Evolutionary conservation across 2,113 vertebrate species (phyloP), one percentile per base, ranked within the genome.

Genomic region (Ramphastos sulfuratus): DNA sequence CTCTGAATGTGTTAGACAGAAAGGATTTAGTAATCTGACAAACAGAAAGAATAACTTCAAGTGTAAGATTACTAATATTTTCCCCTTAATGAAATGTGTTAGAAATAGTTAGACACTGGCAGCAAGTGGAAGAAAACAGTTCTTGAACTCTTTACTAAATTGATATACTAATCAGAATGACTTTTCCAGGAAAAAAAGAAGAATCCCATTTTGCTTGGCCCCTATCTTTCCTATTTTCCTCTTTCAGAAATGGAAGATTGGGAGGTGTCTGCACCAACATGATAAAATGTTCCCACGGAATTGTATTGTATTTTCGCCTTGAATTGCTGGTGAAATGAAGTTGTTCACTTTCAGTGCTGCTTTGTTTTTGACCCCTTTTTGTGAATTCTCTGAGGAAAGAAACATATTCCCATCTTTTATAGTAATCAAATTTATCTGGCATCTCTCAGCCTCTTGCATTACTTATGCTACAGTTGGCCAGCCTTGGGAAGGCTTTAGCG

Each of bases 381-480:
- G 97, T 97, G 97, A 98, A 98, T 98, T 98, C 98, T 98, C 98
- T 94, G 97, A 98, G 98, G 98, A 98, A 98, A 96, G 97, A 97
- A 98, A 97, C 97, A 98, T 98, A 97, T 98, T 98, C 98, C 98
- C 97, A 98, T 98, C 98, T 98, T 98, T 98, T 98, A 98, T 99
- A 98, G 98, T 98, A 98, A 99, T 99, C 98, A 97, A 96, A 98
- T 98, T 98, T 98, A 98, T 98, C 97, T 98, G 98, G 98, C 98
- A 98, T 98, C 97, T 98, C 96, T 97, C 97, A 97, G 98, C 97
- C 97, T 97, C 96, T 97, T 96, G 97, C 98, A 98, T 98, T 98
- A 98, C 97, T 98, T 98, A 98, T 98, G 97, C 98, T 98, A 98
- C 97, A 98, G 95, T 98, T 97, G 97, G 95, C 97, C 97, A 97